Evolutionary conservation across 2,113 vertebrate genomes (phyloP).

Genomic region (Equus przewalskii): DNA sequence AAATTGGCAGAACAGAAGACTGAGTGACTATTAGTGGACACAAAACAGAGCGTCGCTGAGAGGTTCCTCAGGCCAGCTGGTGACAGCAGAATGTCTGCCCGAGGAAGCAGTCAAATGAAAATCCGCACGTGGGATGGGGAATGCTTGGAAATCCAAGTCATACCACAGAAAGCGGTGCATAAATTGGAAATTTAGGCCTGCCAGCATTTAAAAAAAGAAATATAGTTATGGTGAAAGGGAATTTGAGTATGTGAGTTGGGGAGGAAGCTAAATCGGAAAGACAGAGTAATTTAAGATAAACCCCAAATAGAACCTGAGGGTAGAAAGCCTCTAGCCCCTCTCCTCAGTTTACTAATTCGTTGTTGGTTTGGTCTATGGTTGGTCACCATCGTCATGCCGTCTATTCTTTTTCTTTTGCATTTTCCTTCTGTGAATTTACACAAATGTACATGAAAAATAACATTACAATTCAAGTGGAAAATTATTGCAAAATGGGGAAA

Average conservation of each 20-base stretch:
- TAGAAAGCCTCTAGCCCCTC: not conserved
- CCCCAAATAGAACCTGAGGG: not conserved
- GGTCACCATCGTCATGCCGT: not conserved
- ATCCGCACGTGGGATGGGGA: not conserved
- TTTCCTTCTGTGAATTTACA: not conserved
- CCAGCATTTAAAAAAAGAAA: rapidly evolving
- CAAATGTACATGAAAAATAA: not conserved
- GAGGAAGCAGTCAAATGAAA: conserved; percentile 75
- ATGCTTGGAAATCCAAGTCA: conserved; percentile 49
- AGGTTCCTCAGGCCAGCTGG: conserved; percentile 84
- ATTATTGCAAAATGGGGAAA: not conserved
- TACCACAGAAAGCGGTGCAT: conserved; percentile 18
- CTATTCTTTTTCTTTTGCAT: not conserved
- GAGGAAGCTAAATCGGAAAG: not conserved
- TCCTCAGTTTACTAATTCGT: not conserved
- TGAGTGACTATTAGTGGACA: conserved; percentile 76
- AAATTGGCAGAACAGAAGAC: conserved; percentile 83
- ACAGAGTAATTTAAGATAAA: not conserved
- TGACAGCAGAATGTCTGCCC: conserved; percentile 70
- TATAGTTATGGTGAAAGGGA: not conserved
- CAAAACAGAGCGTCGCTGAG: conserved; percentile 77
- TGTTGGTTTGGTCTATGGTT: not conserved
- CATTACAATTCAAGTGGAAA: not conserved
- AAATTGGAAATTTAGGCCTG: not conserved
- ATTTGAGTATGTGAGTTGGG: not conserved